Base-by-base conservation (phyloP, 1,140 invertebrate species). In the Pseudomyrmex pallidus region DNA sequence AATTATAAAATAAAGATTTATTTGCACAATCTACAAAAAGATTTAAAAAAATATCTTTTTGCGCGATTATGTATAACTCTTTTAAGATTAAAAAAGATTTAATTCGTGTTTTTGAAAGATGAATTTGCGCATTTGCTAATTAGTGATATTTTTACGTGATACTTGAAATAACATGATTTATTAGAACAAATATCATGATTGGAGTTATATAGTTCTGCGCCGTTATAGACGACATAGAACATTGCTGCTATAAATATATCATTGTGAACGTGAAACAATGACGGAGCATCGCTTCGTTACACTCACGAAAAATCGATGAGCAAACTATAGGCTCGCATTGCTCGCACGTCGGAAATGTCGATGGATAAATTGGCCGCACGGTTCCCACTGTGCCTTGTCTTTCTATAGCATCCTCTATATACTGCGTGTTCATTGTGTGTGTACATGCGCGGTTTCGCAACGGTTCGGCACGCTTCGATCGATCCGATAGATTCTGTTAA, bases 311-410 rank as follows among this genome's bases (percentile, higher is more conserved):
- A 83, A 84, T 57, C 66, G 52, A 73, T 52, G 72, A 57, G 54
- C n/a, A 56, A 48, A n/a, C 22, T 73, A 61, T 70, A 73, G 35
- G 20, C 62, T 66, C 8, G 62, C 44, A 87, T 89, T 89, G 88
- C 89, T 74, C 48, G 35, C 25, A 56, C 63, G 57, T 70, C 76
- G 83, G 86, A 90, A 90, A 84, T 56, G 78, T 74, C 50, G 70
- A 46, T 82, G 86, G 74, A 90, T 87, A 89, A 89, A 89, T 89
- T 89, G 84, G 70, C 87, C 84, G 52, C 70, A 61, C 48, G 67
- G 87, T 61, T 77, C 70, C 84, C 66, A 72, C 44, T 17, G 44
- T n/a, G 20, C 25, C 72, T 57, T 85, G 61, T 57, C 66, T 85
- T 85, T 82, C 70, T 72, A 48, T 61, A 66, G 48, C 12, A 72